Percentiles rank a stretch among this genome's conserved stretches.
phyloP scores from a whole-genome alignment of 2,797 vertebrate genomes.

The Pangasius mekongensis region DNA sequence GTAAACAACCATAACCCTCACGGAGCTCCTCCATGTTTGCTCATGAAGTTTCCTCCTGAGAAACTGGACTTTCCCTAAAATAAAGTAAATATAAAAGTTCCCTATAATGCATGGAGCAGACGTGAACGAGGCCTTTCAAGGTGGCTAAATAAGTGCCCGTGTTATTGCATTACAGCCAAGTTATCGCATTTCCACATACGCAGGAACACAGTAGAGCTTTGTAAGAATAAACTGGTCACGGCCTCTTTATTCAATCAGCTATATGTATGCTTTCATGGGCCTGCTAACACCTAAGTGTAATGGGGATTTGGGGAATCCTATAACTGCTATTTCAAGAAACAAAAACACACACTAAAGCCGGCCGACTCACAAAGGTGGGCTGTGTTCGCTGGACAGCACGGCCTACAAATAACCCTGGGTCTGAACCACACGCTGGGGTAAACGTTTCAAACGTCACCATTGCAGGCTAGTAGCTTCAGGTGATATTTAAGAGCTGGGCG shows the following conservation, averaged over 20 bases:
- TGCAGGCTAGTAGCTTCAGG: neutral
- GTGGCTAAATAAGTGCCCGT: constrained; percentile 51
- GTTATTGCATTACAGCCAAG: constrained; percentile 60
- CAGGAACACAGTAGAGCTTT: constrained; percentile 62
- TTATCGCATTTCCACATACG: constrained; percentile 61
- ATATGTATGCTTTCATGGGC: constrained; percentile 51
- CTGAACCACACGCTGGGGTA: neutral
- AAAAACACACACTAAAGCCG: constrained; percentile 40
- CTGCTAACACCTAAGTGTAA: constrained; percentile 56
- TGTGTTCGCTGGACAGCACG: constrained; percentile 10
- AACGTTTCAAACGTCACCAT: neutral
- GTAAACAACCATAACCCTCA: neutral
- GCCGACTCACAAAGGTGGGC: constrained; percentile 24
- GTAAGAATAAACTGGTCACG: constrained; percentile 56
- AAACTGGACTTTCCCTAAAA: neutral
- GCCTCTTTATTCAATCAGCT: constrained; percentile 59
- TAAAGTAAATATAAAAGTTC: neutral
- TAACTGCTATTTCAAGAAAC: constrained; percentile 50
- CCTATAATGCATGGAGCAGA: neutral
- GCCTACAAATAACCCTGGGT: neutral
- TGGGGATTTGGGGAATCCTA: constrained; percentile 55
- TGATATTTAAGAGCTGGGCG: neutral
- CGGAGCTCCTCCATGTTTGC: neutral
- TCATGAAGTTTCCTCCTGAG: neutral
- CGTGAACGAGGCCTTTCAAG: constrained; percentile 53